phyloP scores from a whole-genome alignment of 2,113 vertebrate genomes.

The Budorcas taxicolor region DNA sequence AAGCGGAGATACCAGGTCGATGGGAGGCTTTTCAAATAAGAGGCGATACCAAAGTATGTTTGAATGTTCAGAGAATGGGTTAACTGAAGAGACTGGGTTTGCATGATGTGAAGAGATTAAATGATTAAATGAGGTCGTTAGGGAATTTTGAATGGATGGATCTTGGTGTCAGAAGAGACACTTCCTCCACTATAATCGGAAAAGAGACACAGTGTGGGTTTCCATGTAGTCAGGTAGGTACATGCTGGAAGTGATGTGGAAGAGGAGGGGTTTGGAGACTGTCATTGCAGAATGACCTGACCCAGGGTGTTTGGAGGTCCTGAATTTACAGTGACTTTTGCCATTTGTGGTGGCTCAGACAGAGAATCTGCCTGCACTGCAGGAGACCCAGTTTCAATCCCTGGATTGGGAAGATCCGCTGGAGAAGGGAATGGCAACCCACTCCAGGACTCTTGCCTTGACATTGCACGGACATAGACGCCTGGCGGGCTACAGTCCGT shows the following conservation, averaged over 20 bases:
- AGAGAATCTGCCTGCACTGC: background rate
- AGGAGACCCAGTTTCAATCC: background rate
- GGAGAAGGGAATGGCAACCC: background rate
- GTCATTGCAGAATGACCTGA: background rate
- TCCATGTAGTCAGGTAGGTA: background rate
- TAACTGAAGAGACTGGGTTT: background rate
- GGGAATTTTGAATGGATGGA: background rate
- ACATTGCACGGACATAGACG: rapidly evolving
- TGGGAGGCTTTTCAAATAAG: background rate
- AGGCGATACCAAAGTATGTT: background rate
- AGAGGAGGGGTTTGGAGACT: background rate
- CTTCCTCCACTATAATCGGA: background rate
- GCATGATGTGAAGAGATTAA: background rate
- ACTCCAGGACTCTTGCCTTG: background rate
- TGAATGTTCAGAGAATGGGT: background rate
- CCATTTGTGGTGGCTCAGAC: background rate
- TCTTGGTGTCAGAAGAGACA: background rate
- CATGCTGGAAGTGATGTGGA: background rate
- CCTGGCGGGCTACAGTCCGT: background rate
- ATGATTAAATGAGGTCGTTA: background rate
- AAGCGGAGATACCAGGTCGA: background rate
- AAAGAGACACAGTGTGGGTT: background rate
- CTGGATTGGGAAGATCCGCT: background rate
- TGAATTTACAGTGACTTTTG: background rate
- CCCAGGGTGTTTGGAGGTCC: background rate